Evolutionary conservation across 2,113 vertebrate species (phyloP), one percentile per base, ranked within the genome.

Genomic region (Stigmatopora argus): DNA sequence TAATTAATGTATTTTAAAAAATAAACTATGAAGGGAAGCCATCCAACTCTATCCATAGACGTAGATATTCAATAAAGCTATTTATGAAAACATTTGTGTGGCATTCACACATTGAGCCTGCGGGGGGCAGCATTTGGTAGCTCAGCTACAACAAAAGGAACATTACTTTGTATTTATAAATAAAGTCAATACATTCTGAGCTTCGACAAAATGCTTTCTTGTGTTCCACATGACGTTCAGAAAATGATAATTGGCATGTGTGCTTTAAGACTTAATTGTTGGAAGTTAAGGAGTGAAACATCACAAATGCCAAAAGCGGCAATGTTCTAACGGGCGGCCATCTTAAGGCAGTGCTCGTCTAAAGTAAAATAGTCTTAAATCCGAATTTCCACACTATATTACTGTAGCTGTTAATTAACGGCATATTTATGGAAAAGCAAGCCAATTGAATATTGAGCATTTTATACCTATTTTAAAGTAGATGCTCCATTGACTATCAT

Each of bases 1-100:
- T 73, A 74, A 61, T 60, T 76, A 56, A 67, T 34, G 59, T 34
- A 46, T 8, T 13, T 2, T 56, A 17, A 7, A 0, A 23, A 31
- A 14, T 31, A 21, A 6, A 23, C 0, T 49, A 72, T 60, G 67
- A 73, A 64, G 18, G 82, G 77, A 88, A 88, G 83, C 85, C 89
- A 90, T 90, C 90, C 78, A 74, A 85, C 78, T 52, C n/a, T 18
- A 58, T 34, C 5, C 15, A 17, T 31, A 15, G 15, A 31, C 2
- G 26, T 56, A 31, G 23, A 56, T 56, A 56, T 56, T 31, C 53
- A 56, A 56, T 56, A 56, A 56, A 31, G 53, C 31, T 56, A 23
- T 56, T 55, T 31, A 56, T 6, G 23, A 56, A 56, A 7, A 56
- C 6, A 3, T 21, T 52, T 9, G 9, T 52, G 3, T 49, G 17